Evolutionary conservation across 2,888 invertebrate genomes (phyloP), one percentile per base, ranked within the genome.

Genomic region (Agriopis marginaria): DNA sequence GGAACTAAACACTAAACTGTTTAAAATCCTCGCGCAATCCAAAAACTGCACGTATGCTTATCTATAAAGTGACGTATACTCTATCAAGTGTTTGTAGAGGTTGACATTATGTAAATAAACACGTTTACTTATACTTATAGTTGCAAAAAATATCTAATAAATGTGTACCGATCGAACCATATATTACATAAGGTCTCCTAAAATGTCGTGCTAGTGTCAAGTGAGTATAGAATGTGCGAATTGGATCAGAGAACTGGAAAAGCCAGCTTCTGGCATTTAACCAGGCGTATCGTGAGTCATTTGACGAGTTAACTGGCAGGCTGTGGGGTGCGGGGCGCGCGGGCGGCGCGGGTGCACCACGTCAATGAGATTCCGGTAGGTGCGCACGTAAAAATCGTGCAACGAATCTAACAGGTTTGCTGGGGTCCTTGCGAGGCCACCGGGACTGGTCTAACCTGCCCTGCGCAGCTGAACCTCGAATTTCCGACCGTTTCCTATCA

Each of bases 371-470:
- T 93, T 91, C 93, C 93, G 93, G 92, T 93, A 92, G 93, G 92
- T 92, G 92, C 92, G 90, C 92, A 93, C 93, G 93, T 94, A 94
- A 94, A 94, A 94, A 94, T 94, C 94, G 93, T 93, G 93, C 93
- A 93, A 93, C 93, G 90, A 93, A 94, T 94, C 94, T 93, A 93
- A 94, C 94, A 93, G 94, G 94, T 94, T 94, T 93, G 88, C 91
- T 90, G 93, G 90, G 91, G 92, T 93, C 93, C 93, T 93, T 93
- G 92, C 89, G 92, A 93, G 93, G 93, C 92, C 93, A 89, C 82
- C 88, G 92, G 93, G 94, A 94, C 94, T 93, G 93, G 94, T 94
- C 93, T 94, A 94, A 94, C 93, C 93, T 93, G 94, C 94, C 93
- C 90, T 89, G 91, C 88, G 88, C 87, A 86, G 85, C 89, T 88